phyloP scores from a whole-genome alignment of 1,140 invertebrate genomes.

The Drosophila lowei region DNA sequence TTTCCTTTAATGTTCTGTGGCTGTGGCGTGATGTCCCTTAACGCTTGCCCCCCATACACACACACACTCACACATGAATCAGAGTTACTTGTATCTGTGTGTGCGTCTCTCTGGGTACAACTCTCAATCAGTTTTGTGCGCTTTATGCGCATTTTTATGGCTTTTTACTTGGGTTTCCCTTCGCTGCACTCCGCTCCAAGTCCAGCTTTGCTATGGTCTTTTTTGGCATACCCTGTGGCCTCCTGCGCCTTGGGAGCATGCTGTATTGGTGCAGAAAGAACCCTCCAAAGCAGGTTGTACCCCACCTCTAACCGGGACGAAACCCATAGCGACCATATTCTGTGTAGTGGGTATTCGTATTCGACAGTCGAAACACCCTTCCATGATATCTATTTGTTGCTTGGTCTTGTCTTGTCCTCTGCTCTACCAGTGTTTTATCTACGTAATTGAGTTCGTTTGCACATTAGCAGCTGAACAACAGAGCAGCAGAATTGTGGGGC shows the following conservation, averaged over 20 bases:
- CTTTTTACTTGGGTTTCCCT: conserved; percentile 38
- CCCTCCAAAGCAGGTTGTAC: too few species aligned
- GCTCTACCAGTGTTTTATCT: conserved; percentile 64
- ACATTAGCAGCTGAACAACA: conserved; percentile 67
- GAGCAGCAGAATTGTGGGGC: conserved; percentile 39
- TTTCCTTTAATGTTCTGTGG: conserved; percentile 78
- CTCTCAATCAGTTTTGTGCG: conserved; percentile 76
- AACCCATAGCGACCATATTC: too few species aligned
- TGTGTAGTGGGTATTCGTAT: too few species aligned
- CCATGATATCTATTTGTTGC: too few species aligned
- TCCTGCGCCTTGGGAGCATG: too few species aligned
- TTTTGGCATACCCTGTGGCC: too few species aligned
- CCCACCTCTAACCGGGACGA: too few species aligned
- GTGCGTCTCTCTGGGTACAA: conserved; percentile 41
- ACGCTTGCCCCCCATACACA: conserved; percentile 19
- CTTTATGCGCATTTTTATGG: conserved; percentile 77
- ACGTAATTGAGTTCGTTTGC: conserved; percentile 77
- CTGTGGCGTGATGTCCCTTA: conserved; percentile 76
- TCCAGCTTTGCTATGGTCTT: too few species aligned
- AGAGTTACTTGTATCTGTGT: conserved; percentile 33
- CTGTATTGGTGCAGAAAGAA: too few species aligned
- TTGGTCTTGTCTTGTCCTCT: conserved; percentile 42
- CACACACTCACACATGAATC: conserved; percentile 10
- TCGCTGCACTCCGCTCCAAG: too few species aligned
- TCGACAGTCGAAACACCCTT: too few species aligned